A percentile compares a stretch with the other conserved stretches of the same genome.
Evolutionary conservation across 2,888 invertebrate species (phyloP).

Genomic region (Sphecodes monilicornis): DNA sequence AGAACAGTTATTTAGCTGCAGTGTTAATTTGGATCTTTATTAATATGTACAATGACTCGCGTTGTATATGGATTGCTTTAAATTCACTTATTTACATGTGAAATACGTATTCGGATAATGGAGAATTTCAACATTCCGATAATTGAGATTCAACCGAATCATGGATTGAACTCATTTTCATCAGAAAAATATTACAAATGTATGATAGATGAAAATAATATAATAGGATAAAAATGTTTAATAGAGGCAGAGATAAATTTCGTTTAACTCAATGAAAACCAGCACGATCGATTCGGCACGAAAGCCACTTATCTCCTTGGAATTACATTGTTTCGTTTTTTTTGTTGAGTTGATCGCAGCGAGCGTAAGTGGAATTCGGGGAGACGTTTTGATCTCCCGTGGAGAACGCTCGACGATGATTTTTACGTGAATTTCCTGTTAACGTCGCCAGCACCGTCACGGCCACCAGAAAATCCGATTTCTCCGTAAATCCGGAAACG

Average conservation of each 20-base stretch:
- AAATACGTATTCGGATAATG: too few species aligned
- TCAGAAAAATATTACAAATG: too few species aligned
- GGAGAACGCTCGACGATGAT: conserved; percentile 22
- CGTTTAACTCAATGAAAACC: background rate
- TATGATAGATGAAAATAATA: too few species aligned
- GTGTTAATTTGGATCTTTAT: too few species aligned
- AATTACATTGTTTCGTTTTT: background rate
- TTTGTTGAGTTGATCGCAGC: background rate
- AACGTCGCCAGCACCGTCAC: conserved; percentile 1
- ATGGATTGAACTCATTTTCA: too few species aligned
- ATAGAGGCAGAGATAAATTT: background rate
- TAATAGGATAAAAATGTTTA: too few species aligned
- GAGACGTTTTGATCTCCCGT: conserved; percentile 2
- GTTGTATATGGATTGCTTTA: too few species aligned
- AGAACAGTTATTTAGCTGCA: too few species aligned
- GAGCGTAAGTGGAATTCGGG: background rate
- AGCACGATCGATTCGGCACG: background rate
- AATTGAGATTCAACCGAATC: too few species aligned
- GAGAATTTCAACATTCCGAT: too few species aligned
- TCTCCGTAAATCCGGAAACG: conserved; percentile 34
- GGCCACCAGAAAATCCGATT: conserved; percentile 34
- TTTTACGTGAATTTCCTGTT: conserved; percentile 36
- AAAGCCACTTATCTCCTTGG: background rate
- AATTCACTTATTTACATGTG: too few species aligned
- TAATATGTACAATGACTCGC: too few species aligned